phyloP scores from a whole-genome alignment of 2,888 invertebrate genomes.

The Pristionchus arcanus region DNA sequence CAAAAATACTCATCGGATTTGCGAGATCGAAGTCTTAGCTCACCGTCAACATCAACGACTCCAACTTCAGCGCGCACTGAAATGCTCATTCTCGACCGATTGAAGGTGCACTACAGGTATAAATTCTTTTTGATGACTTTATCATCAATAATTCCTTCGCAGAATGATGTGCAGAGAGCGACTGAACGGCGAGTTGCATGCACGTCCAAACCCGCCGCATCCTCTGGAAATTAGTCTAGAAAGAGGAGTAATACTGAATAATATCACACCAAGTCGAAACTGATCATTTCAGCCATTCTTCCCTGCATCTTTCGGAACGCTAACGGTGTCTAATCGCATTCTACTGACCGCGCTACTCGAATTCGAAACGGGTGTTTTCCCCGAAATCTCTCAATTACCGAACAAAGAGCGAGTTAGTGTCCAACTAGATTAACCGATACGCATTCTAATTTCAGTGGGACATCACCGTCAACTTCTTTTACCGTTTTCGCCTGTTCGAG shows the following conservation, averaged over 20 bases:
- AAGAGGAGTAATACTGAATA: not conserved
- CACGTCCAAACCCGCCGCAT: not conserved
- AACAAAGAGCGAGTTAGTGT: not conserved
- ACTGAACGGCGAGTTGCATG: not conserved
- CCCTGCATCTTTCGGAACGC: not conserved
- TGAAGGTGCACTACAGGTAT: constrained; percentile 6
- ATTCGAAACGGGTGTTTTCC: not conserved
- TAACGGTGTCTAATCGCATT: not conserved
- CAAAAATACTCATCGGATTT: not conserved
- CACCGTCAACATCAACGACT: not conserved
- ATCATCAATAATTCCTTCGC: not conserved
- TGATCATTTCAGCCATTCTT: not conserved
- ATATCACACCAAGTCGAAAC: not conserved
- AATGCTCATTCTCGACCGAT: not conserved
- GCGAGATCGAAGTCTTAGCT: not conserved
- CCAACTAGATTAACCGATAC: not conserved
- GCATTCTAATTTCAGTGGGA: not conserved
- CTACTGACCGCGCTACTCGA: not conserved
- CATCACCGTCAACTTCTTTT: not conserved
- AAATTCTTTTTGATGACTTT: not conserved
- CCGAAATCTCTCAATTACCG: not conserved
- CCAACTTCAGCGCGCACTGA: not conserved
- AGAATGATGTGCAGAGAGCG: not conserved
- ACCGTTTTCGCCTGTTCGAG: not conserved
- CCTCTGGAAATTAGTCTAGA: constrained; percentile 17